Evolutionary conservation across 2,797 vertebrate genomes (phyloP).

Genomic region (Silurus aristotelis): DNA sequence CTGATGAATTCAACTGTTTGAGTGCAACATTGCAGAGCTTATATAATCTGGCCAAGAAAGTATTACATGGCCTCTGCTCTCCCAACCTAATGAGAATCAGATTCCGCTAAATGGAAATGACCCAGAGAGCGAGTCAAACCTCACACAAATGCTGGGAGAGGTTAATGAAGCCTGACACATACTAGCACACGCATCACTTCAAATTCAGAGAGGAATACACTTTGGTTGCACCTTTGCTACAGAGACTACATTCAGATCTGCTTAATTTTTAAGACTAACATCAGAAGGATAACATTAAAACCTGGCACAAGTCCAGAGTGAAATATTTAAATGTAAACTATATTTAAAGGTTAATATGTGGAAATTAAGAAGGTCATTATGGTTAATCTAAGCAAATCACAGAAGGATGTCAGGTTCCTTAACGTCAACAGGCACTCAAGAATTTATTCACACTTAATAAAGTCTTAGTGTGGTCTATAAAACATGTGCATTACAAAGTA

Average conservation of each 20-base stretch:
- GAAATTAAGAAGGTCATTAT: slow-evolving; percentile 18
- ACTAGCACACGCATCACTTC: slow-evolving; percentile 17
- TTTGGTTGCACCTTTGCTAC: background rate
- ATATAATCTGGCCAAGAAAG: slow-evolving; percentile 6
- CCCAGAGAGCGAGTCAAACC: slow-evolving; percentile 35
- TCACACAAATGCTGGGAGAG: slow-evolving; percentile 16
- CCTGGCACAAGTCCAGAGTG: background rate
- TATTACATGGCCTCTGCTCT: slow-evolving; percentile 25
- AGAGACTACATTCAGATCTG: background rate
- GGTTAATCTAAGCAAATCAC: background rate
- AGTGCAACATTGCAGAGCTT: slow-evolving; percentile 12
- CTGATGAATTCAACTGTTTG: slow-evolving; percentile 20
- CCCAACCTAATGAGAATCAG: slow-evolving; percentile 58
- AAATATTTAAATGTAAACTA: background rate
- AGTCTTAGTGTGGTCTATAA: slow-evolving; percentile 65
- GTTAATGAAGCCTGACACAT: slow-evolving; percentile 46
- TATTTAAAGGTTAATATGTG: background rate
- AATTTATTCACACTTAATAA: slow-evolving; percentile 73
- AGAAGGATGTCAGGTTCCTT: slow-evolving; percentile 2
- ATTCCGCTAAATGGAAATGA: slow-evolving; percentile 55
- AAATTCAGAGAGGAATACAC: slow-evolving; percentile 25
- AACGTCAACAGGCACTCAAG: slow-evolving; percentile 52
- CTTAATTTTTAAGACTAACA: background rate
- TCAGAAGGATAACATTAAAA: background rate
- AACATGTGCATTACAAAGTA: slow-evolving; percentile 71